A percentile compares a stretch with the other conserved stretches of the same genome.
Conservation (phyloP, 2,888 invertebrate genomes). For the Tachina lurida region DNA sequence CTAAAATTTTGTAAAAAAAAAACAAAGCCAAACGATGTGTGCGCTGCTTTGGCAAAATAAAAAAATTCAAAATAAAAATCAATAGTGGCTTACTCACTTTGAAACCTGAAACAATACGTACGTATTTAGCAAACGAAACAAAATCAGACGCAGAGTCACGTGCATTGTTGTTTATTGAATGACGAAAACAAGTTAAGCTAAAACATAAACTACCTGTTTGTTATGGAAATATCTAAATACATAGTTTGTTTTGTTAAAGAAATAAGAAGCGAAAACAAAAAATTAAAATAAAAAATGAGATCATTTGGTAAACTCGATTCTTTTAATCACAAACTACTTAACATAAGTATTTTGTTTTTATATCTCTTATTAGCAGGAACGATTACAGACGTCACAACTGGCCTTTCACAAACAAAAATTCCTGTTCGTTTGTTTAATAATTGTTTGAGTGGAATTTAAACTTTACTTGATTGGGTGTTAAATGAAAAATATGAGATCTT, state of each 20-base stretch:
- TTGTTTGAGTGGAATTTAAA: conserved; percentile 9
- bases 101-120: neutral
- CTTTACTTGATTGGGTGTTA: neutral
- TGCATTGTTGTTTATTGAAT: conserved; percentile 17
- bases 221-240: neutral
- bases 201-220: conserved; percentile 14
- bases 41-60: too few species aligned
- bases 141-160: conserved; percentile 38
- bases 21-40: too few species aligned
- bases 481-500: neutral
- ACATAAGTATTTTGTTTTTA: neutral
- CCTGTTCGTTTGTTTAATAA: conserved; percentile 8
- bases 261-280: neutral
- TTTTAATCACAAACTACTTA: neutral
- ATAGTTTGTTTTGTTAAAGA: neutral
- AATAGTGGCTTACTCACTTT: too few species aligned
- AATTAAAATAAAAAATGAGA: conserved; percentile 41
- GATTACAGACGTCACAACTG: neutral
- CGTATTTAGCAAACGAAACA: neutral
- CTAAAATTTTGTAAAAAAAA: too few species aligned
- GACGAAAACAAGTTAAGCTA: neutral
- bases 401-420: neutral
- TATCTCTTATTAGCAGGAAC: neutral
- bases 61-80: too few species aligned
- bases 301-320: conserved; percentile 21